Percentiles rank a stretch among this genome's conserved stretches.
phyloP scores from a whole-genome alignment of 2,888 invertebrate species.

The Cheiracanthium punctorium region DNA sequence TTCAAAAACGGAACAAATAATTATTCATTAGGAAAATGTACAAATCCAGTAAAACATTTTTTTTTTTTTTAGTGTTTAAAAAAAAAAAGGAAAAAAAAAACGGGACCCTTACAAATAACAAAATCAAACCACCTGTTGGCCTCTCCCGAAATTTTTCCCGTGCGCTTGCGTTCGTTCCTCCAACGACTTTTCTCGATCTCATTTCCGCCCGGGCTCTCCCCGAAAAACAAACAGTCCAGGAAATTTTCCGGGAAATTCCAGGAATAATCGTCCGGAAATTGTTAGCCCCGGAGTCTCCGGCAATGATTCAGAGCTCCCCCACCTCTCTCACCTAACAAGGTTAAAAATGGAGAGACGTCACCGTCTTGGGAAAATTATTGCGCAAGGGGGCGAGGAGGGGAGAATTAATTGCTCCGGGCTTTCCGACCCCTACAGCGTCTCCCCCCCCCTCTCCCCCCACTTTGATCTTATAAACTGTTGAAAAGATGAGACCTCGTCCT shows the following conservation, averaged over 20 bases:
- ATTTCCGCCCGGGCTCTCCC: not conserved
- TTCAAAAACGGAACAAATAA: too few relatives aligned
- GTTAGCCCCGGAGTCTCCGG: not conserved
- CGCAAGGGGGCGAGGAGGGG: not conserved
- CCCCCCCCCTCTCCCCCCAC: too few relatives aligned
- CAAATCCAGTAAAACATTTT: too few relatives aligned
- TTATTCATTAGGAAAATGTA: too few relatives aligned
- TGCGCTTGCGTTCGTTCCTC: not conserved
- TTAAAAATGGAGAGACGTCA: not conserved
- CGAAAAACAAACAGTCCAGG: conserved; percentile 9
- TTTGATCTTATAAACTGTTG: too few relatives aligned
- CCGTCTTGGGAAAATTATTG: not conserved
- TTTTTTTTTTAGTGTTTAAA: too few relatives aligned
- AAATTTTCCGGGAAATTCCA: conserved; percentile 7
- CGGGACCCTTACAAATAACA: too few relatives aligned
- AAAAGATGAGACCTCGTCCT: too few relatives aligned
- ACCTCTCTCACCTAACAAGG: not conserved
- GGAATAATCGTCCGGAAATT: conserved; percentile 7
- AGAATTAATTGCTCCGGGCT: not conserved
- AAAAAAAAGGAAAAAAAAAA: too few relatives aligned
- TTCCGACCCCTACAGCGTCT: too few relatives aligned
- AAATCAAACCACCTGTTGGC: not conserved
- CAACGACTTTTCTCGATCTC: not conserved
- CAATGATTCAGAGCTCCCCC: too few relatives aligned
- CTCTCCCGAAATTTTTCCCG: not conserved